Conservation (phyloP, 1,140 invertebrate species). For the Aphaenogaster rudis region DNA sequence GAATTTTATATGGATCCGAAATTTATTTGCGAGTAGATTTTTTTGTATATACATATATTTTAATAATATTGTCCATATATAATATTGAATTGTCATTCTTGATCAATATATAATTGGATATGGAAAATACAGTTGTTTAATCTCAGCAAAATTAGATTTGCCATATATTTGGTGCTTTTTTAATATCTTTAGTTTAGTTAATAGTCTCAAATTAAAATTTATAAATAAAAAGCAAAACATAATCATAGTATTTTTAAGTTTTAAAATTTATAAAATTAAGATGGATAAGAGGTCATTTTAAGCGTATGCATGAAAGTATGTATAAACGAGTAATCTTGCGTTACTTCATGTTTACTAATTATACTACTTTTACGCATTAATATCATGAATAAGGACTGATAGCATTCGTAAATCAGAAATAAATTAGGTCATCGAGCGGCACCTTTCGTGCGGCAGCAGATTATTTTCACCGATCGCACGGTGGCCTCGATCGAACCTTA, state of each 20-base stretch:
- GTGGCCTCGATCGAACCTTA: slow-evolving; percentile 55
- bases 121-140: not conserved
- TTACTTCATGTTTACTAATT: not conserved
- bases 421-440: slow-evolving; percentile 41
- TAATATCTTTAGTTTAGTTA: not conserved
- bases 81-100: not conserved
- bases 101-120: not conserved
- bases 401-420: slow-evolving; percentile 14
- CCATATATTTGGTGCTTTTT: not conserved
- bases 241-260: not conserved
- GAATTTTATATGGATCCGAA: not conserved
- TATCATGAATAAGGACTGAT: not conserved
- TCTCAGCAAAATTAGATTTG: not conserved
- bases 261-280: not conserved
- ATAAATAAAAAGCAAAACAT: too few relatives aligned
- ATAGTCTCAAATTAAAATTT: too few relatives aligned
- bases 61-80: not conserved
- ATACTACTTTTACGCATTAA: not conserved
- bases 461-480: slow-evolving; percentile 46
- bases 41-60: slow-evolving; percentile 1
- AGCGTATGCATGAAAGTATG: not conserved
- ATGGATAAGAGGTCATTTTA: not conserved
- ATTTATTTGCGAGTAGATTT: not conserved
- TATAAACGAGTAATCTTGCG: not conserved
- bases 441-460: not conserved